phyloP scores from a whole-genome alignment of 2,113 vertebrate species.

The Thomomys bottae region DNA sequence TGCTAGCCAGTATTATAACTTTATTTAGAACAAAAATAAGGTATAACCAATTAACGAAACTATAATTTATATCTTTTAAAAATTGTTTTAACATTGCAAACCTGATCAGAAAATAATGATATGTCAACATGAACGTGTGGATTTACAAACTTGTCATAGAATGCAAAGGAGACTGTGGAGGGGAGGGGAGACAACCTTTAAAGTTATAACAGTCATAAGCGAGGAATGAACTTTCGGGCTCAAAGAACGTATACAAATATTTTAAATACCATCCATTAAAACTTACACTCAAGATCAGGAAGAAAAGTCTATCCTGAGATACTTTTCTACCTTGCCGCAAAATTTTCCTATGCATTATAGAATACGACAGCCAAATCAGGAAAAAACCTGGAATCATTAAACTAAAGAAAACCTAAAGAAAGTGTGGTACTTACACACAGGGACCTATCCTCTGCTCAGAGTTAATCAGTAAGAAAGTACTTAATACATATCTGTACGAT shows the following conservation, averaged over 20 bases:
- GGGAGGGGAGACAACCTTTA: conserved; percentile 23
- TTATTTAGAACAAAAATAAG: conserved; percentile 78
- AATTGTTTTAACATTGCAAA: conserved; percentile 64
- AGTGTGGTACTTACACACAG: conserved; percentile 46
- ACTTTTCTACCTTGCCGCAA: conserved; percentile 49
- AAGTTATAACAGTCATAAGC: conserved; percentile 42
- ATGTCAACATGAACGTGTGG: conserved; percentile 43
- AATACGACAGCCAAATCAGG: conserved; percentile 61
- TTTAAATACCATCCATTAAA: conserved; percentile 62
- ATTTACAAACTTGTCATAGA: conserved; percentile 64
- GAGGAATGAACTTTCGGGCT: conserved; percentile 59
- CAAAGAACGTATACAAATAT: conserved; percentile 33
- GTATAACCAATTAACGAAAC: conserved; percentile 76
- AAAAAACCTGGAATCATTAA: conserved; percentile 38
- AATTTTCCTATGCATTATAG: conserved; percentile 45
- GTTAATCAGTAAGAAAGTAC: conserved; percentile 61
- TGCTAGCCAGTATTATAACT: conserved; percentile 78
- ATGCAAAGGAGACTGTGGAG: conserved; percentile 61
- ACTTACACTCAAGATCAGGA: conserved; percentile 23
- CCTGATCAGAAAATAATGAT: conserved; percentile 63
- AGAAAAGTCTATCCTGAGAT: conserved; percentile 40
- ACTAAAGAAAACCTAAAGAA: conserved; percentile 60
- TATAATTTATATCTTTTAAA: conserved; percentile 54
- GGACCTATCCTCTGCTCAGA: conserved; percentile 42
- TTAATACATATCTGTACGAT: conserved; percentile 52